Evolutionary conservation across 2,888 invertebrate species (phyloP).

Genomic region (Drosophila koepferae): DNA sequence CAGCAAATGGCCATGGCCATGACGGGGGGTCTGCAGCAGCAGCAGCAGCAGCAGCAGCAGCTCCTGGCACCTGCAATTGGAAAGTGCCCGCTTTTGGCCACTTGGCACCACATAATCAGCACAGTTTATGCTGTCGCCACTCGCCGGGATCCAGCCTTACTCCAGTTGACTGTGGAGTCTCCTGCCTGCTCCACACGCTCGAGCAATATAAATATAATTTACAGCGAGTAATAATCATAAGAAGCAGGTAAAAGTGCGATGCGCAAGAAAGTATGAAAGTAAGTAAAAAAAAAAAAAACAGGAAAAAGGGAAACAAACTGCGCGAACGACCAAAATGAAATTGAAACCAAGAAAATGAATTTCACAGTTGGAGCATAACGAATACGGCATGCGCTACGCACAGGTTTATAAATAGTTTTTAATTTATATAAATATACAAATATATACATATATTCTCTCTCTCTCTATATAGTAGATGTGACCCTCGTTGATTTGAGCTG

Average conservation of each 20-base stretch:
- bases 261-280: constrained; percentile 29
- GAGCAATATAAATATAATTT: constrained; percentile 72
- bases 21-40: constrained; percentile 3
- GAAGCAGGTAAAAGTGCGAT: constrained; percentile 68
- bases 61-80: constrained; percentile 38
- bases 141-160: background rate
- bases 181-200: constrained; percentile 60
- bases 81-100: constrained; percentile 34
- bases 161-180: constrained; percentile 1
- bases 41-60: constrained; percentile 12
- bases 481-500: background rate
- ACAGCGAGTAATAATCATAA: constrained; percentile 69
- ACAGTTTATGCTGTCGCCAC: constrained; percentile 68
- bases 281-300: background rate
- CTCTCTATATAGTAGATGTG: background rate
- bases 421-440: background rate
- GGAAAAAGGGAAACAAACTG: constrained; percentile 9
- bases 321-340: constrained; percentile 6
- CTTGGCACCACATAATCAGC: constrained; percentile 68
- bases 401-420: background rate
- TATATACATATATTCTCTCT: background rate
- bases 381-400: constrained; percentile 12
- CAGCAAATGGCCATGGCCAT: background rate
- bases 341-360: background rate
- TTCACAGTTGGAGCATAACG: background rate